phyloP scores from a whole-genome alignment of 2,888 invertebrate genomes.

The Odontothrips loti region DNA sequence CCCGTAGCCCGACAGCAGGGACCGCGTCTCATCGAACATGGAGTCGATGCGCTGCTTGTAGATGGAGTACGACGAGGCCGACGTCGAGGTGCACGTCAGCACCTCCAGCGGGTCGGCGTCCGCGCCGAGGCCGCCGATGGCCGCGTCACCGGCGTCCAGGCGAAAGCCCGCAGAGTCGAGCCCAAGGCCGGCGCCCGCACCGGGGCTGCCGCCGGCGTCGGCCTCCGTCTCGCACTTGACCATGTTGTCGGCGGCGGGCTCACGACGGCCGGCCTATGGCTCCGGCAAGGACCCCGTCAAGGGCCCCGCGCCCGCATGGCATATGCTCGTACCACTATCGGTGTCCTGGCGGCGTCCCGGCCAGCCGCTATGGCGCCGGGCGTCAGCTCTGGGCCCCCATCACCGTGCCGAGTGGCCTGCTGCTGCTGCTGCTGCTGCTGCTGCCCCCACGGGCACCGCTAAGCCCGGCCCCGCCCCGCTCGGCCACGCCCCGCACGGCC shows the following conservation, averaged over 20 bases:
- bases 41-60: conserved; percentile 83
- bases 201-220: not conserved
- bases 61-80: conserved; percentile 48
- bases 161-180: not conserved
- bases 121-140: not conserved
- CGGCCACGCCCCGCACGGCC: not conserved
- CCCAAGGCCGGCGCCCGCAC: not conserved
- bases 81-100: not conserved
- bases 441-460: not conserved
- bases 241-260: not conserved
- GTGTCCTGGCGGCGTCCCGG: not conserved
- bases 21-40: conserved; percentile 71
- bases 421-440: too few species aligned
- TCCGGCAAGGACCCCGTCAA: not conserved
- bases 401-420: not conserved
- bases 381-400: not conserved
- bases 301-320: not conserved
- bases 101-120: not conserved
- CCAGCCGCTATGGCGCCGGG: not conserved
- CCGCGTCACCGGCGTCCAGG: not conserved
- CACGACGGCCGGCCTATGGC: not conserved
- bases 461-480: not conserved
- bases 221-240: conserved; percentile 9
- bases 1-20: conserved; percentile 48
- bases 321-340: not conserved